Percentiles rank a stretch among this genome's conserved stretches.
These are phyloP conservation scores for Calidris pugnax DNA, from an alignment of 2,113 vertebrate species.

Conservation along the genomic window DNA sequence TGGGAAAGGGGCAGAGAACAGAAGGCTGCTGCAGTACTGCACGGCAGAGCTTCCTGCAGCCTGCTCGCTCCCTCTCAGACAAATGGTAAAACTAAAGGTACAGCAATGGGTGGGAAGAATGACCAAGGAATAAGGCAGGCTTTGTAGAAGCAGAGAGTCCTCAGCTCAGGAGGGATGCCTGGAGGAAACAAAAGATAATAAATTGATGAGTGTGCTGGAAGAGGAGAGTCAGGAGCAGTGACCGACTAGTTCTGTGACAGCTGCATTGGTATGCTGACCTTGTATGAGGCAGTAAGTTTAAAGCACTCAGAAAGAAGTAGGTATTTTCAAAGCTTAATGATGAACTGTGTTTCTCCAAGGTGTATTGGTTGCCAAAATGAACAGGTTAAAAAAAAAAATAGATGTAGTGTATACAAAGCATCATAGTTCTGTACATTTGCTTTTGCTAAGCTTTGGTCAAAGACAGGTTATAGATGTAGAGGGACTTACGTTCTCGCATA, in stretches of 20 bases:
- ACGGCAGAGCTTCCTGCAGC: background rate
- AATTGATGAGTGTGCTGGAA: background rate
- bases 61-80: background rate
- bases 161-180: background rate
- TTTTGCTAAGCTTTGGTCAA: background rate
- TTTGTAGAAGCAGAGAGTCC: background rate
- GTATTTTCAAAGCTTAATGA: background rate
- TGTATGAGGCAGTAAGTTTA: background rate
- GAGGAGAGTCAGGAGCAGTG: background rate
- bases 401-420: background rate
- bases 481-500: background rate
- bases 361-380: background rate
- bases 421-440: background rate
- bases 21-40: background rate
- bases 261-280: background rate
- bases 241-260: background rate
- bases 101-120: background rate
- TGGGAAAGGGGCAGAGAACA: background rate
- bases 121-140: background rate
- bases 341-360: background rate
- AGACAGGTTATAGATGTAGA: background rate
- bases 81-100: background rate
- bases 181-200: background rate
- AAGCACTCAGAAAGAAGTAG: background rate
- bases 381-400: background rate